A percentile compares a stretch with the other conserved stretches of the same genome.
Conservation (phyloP, 2,113 vertebrate species). For the Chloropsis hardwickii region DNA sequence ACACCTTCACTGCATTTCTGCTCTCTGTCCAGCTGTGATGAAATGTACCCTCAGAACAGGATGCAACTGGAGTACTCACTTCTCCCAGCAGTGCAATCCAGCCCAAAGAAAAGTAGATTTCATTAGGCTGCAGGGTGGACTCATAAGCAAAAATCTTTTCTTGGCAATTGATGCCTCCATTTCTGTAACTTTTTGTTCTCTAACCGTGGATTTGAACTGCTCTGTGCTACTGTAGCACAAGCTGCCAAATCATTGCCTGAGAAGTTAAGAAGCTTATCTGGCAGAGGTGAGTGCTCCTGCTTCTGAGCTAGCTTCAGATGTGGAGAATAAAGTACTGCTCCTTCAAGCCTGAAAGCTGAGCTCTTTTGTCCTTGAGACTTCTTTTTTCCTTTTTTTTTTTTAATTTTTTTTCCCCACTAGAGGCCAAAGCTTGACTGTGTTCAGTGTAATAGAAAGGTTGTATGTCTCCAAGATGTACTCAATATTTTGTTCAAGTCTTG, state of each 20-base stretch:
- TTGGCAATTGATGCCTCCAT: background rate
- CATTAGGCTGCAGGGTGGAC: background rate
- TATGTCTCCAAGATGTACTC: background rate
- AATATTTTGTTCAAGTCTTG: background rate
- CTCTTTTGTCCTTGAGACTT: background rate
- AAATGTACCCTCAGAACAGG: background rate
- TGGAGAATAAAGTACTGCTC: background rate
- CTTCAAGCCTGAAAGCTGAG: background rate
- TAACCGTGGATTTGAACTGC: background rate
- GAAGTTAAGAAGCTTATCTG: background rate
- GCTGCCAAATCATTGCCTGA: background rate
- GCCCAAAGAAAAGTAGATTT: background rate
- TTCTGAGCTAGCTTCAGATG: background rate
- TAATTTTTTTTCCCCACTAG: background rate
- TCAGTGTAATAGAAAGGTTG: background rate
- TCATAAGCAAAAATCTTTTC: background rate
- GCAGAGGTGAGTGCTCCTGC: background rate
- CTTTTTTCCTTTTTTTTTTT: accelerated
- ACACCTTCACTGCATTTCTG: background rate
- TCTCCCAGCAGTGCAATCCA: background rate
- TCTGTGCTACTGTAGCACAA: background rate
- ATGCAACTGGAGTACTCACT: background rate
- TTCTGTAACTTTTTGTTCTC: background rate
- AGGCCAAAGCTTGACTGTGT: background rate
- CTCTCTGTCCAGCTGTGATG: background rate